Base-by-base conservation (phyloP, 1,140 invertebrate genomes). In the Atta cephalotes region DNA sequence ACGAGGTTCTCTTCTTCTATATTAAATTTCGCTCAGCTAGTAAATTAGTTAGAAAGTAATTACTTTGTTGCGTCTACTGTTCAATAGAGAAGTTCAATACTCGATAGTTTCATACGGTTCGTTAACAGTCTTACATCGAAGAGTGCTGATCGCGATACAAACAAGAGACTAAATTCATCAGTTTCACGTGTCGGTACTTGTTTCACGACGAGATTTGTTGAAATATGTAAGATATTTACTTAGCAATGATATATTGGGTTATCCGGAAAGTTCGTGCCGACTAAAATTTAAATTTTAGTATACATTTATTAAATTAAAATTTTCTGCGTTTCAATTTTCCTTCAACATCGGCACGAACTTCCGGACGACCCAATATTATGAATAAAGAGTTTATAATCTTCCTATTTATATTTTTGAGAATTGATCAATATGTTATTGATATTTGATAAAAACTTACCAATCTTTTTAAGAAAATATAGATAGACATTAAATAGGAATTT, bases 1-100 rank as follows among this genome's bases (percentile, higher is more conserved):
- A 80, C 51, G n/a, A 39, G 28, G 45, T 25, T 60, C 74, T 14
- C n/a, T 21, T 35, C 21, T 60, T 49, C 45, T 58, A 87, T 74
- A 74, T 87, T 87, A 87, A 88, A 88, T 88, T 87, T 81, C 56
- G 16, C 28, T 39, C 28, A 35, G 60, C 18, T 39, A 18, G 58
- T 88, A 68, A 81, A 87, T 87, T 25, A 25, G 25, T 77, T 74
- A 18, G 18, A 49, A 21, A 65, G 51, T 79, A 71, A 88, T 87
- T 87, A 68, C 79, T 66, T 25, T 21, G 58, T 86, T 39, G 60
- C 68, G 21, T 74, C 21, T 45, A 5, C n/a, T 10, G 21, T 65
- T 53, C 25, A 56, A 16, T 28, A n/a, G 58, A 62, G 10, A 10
- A 45, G 39, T 2, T 25, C 25, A 25, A 45, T 62, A 18, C 21